Conservation (phyloP, 2,113 vertebrate genomes). For the Leucopternis melanops region DNA sequence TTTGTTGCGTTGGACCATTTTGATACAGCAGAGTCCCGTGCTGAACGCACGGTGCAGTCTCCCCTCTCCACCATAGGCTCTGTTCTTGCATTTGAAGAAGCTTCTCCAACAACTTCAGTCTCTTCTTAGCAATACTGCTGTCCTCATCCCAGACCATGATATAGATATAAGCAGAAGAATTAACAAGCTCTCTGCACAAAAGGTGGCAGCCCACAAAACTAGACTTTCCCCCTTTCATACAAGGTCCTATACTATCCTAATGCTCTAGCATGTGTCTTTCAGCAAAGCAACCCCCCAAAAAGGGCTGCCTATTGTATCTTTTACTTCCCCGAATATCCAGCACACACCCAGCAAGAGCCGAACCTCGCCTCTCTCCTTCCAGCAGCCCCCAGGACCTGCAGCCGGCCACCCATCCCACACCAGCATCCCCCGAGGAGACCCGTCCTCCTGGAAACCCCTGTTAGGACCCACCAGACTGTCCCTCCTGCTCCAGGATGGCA, state of each 20-base stretch:
- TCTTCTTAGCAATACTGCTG: not conserved
- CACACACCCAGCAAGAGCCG: not conserved
- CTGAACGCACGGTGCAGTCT: fast-evolving
- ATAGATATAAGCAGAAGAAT: not conserved
- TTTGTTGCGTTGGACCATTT: not conserved
- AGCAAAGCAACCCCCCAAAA: not conserved
- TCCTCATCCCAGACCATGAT: not conserved
- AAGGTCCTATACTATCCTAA: not conserved
- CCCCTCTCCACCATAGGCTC: not conserved
- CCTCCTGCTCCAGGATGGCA: not conserved
- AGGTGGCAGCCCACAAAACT: not conserved
- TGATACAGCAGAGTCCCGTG: fast-evolving
- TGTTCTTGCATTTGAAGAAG: not conserved
- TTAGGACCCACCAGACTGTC: no score
- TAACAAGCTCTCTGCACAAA: not conserved
- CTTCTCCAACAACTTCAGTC: not conserved
- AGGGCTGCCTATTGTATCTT: not conserved
- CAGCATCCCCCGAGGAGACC: not conserved
- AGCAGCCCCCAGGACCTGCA: fast-evolving
- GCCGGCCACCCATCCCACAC: not conserved
- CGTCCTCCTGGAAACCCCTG: fast-evolving
- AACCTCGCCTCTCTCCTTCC: not conserved
- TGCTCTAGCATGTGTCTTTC: not conserved
- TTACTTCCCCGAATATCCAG: not conserved
- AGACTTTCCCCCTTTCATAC: not conserved